A percentile compares a stretch with the other conserved stretches of the same genome.
These are phyloP conservation scores for Spisula solida DNA, from an alignment of 2,888 invertebrate genomes.

Conservation along the genomic window DNA sequence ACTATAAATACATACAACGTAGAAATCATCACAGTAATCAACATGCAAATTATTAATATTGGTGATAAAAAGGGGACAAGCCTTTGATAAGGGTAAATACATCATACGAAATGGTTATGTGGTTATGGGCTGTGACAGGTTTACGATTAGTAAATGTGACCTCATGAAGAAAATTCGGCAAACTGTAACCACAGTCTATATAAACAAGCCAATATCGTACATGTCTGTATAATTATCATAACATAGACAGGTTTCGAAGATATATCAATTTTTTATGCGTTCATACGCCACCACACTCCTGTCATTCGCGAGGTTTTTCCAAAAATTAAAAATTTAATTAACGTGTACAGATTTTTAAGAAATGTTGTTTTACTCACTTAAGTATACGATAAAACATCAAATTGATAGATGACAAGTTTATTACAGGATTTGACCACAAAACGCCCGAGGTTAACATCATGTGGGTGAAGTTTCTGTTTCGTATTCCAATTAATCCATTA, in stretches of 20 bases:
- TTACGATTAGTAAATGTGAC: conserved; percentile 32
- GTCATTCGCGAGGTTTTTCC: neutral
- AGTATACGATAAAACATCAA: neutral
- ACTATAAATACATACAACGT: conserved; percentile 33
- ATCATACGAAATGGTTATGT: conserved; percentile 35
- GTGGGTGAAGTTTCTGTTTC: neutral
- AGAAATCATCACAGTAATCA: conserved; percentile 30
- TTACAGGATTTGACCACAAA: neutral
- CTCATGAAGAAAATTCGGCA: conserved; percentile 25
- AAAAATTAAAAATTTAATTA: neutral
- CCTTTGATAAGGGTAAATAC: conserved; percentile 25
- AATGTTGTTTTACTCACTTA: neutral
- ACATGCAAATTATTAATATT: conserved; percentile 44
- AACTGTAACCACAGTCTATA: conserved; percentile 4
- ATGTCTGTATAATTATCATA: neutral
- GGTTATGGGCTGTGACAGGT: conserved; percentile 24
- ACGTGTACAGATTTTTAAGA: neutral
- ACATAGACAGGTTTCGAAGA: neutral
- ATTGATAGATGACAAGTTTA: neutral
- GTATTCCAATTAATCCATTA: neutral
- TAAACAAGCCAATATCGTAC: neutral
- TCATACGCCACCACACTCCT: conserved; percentile 1
- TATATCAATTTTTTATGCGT: conserved; percentile 10
- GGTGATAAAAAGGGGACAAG: conserved; percentile 44
- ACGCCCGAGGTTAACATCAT: neutral